Evolutionary conservation across 2,797 vertebrate species (phyloP).

Genomic region (Coreius guichenoti): DNA sequence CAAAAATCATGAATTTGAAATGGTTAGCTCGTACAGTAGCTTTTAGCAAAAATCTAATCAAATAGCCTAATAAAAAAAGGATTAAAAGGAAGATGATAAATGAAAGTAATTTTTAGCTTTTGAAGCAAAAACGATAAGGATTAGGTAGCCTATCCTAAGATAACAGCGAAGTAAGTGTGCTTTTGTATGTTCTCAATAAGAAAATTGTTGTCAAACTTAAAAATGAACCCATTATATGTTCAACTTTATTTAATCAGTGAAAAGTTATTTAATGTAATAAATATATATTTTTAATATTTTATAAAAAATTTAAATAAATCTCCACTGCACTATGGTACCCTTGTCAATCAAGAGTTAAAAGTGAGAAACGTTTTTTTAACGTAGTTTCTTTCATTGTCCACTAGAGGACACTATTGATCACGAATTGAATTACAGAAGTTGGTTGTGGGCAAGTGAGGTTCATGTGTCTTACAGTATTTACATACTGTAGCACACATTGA

Average conservation of each 20-base stretch:
- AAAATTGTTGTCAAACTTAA: background rate
- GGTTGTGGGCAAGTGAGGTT: background rate
- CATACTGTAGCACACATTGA: background rate
- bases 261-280: background rate
- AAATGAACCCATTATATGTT: background rate
- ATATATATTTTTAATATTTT: background rate
- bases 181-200: background rate
- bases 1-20: background rate
- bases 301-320: background rate
- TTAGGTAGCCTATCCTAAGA: background rate
- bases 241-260: background rate
- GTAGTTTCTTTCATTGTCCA: constrained; percentile 5
- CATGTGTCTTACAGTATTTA: constrained; percentile 9
- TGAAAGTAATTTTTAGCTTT: background rate
- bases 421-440: background rate
- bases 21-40: background rate
- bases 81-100: background rate
- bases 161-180: background rate
- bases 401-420: constrained; percentile 49
- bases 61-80: background rate
- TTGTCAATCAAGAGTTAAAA: background rate
- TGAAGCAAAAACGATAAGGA: background rate
- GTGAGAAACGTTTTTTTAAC: background rate
- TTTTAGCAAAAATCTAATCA: background rate
- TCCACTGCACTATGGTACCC: background rate